Evolutionary conservation across 2,797 vertebrate species (phyloP).

Genomic region (Liparis tanakae): DNA sequence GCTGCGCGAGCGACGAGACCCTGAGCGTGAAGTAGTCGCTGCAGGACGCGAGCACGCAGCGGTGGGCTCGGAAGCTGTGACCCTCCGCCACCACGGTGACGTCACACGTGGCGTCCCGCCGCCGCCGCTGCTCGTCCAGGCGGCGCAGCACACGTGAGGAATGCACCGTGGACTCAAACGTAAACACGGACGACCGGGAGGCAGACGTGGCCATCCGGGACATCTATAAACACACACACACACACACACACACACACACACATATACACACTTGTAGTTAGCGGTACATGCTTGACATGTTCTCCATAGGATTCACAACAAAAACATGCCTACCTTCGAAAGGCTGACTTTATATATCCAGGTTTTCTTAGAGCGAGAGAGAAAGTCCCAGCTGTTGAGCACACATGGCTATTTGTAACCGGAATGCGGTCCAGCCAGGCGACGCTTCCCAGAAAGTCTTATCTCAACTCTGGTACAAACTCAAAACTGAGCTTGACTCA

Average conservation of each 20-base stretch:
- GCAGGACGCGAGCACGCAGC: slow-evolving; percentile 91
- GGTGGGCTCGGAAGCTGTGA: slow-evolving; percentile 91
- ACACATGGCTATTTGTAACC: slow-evolving; percentile 61
- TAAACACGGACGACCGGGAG: slow-evolving; percentile 87
- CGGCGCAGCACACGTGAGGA: slow-evolving; percentile 87
- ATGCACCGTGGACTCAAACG: slow-evolving; percentile 93
- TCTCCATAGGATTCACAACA: slow-evolving; percentile 9
- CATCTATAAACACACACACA: slow-evolving; percentile 54
- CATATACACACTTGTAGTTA: neutral
- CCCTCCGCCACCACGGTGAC: slow-evolving; percentile 90
- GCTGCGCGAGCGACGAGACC: slow-evolving; percentile 79
- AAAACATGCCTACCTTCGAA: slow-evolving; percentile 62
- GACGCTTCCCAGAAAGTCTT: slow-evolving; percentile 66
- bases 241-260: slow-evolving; percentile 8
- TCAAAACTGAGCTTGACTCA: slow-evolving; percentile 76
- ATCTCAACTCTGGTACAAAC: slow-evolving; percentile 67
- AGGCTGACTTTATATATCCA: slow-evolving; percentile 45
- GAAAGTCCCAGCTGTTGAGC: slow-evolving; percentile 50
- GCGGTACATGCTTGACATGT: neutral
- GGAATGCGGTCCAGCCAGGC: slow-evolving; percentile 62
- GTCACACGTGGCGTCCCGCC: slow-evolving; percentile 90
- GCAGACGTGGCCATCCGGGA: slow-evolving; percentile 85
- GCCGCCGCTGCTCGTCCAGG: slow-evolving; percentile 91
- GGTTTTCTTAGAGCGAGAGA: slow-evolving; percentile 32
- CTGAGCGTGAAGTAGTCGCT: slow-evolving; percentile 90